Conservation (phyloP, 2,113 vertebrate genomes). For the Gopherus evgoodei region DNA sequence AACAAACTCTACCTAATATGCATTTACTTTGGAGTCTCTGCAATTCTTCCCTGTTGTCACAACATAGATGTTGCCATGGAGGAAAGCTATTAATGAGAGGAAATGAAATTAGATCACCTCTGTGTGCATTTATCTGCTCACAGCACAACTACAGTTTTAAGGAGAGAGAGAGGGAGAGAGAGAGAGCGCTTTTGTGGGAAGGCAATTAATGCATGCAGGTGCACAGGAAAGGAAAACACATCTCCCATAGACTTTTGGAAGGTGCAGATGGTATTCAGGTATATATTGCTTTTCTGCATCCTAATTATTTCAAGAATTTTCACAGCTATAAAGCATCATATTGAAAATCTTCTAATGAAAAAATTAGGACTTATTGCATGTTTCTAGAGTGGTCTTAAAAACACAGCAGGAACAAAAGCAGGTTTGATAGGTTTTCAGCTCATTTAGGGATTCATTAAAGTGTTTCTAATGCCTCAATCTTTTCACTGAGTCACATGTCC, state of each 20-base stretch:
- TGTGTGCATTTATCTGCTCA: conserved; percentile 57
- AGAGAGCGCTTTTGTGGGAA: conserved; percentile 60
- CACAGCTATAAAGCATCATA: background rate
- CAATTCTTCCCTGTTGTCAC: conserved; percentile 49
- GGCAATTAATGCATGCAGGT: conserved; percentile 77
- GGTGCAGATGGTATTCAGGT: conserved; percentile 32
- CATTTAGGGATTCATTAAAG: background rate
- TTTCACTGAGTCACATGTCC: background rate
- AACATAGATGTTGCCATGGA: conserved; percentile 76
- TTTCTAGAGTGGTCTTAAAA: background rate
- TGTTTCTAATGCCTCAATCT: background rate
- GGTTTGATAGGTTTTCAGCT: background rate
- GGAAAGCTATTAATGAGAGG: conserved; percentile 73
- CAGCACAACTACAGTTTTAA: conserved; percentile 57
- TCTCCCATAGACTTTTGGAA: conserved; percentile 49
- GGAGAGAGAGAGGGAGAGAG: conserved; percentile 63
- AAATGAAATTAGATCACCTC: conserved; percentile 77
- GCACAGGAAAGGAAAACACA: conserved; percentile 49
- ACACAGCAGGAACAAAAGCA: background rate
- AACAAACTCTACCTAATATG: conserved; percentile 22
- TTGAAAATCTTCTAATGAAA: background rate
- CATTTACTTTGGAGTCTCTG: conserved; percentile 65
- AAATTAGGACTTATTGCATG: background rate
- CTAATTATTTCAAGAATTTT: conserved; percentile 55
- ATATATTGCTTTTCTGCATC: conserved; percentile 19